A percentile compares a stretch with the other conserved stretches of the same genome.
Evolutionary conservation across 1,140 invertebrate species (phyloP).

Genomic region (Drosophila kohkoa): DNA sequence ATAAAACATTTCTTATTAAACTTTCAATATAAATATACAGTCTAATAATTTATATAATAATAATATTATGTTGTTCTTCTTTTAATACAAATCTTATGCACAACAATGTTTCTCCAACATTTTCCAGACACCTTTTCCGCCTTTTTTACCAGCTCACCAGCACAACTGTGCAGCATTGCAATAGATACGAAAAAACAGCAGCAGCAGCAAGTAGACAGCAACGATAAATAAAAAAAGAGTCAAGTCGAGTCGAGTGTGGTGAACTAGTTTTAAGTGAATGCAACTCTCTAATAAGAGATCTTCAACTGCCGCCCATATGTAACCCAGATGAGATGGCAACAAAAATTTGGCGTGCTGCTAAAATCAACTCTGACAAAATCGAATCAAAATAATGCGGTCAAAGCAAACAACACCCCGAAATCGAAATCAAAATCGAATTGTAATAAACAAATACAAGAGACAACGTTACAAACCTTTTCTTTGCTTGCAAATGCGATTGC

Average conservation of each 20-base stretch:
- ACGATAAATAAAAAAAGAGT: not conserved
- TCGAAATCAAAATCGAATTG: slow-evolving; percentile 6
- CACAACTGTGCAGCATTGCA: not conserved
- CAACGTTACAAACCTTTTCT: slow-evolving; percentile 59
- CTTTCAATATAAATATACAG: no score
- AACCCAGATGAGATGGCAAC: slow-evolving; percentile 1
- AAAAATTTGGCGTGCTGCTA: not conserved
- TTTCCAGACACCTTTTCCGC: not conserved
- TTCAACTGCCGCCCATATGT: not conserved
- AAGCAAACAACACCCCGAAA: slow-evolving; percentile 16
- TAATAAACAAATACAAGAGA: not conserved
- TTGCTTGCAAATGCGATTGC: slow-evolving; percentile 18
- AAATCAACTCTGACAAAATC: slow-evolving; percentile 18
- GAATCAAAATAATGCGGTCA: slow-evolving; percentile 47
- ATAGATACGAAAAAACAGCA: not conserved
- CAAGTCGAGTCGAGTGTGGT: not conserved
- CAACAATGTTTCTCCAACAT: not conserved
- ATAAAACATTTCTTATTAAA: no score
- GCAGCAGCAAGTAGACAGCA: not conserved
- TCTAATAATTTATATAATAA: no score
- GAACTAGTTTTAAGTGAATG: not conserved
- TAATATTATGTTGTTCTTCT: no score
- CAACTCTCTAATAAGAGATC: not conserved
- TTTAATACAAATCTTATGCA: no score
- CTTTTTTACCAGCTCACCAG: not conserved